Conservation (phyloP, 2,113 vertebrate genomes). For the Hippolais icterina region DNA sequence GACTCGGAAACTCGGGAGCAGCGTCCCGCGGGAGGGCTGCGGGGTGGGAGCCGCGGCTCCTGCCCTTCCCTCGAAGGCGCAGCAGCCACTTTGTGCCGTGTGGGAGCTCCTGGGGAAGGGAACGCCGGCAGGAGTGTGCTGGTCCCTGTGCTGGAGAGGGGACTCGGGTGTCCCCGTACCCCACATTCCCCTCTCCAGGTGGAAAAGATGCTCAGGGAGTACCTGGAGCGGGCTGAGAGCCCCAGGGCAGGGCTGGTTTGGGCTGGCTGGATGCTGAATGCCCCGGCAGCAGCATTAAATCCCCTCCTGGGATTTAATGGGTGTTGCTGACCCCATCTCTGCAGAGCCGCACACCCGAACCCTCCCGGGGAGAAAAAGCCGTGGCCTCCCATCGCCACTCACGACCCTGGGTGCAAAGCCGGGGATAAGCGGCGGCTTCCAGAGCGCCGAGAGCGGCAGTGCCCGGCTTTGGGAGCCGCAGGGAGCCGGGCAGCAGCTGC, state of each 20-base stretch:
- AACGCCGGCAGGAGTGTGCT: fast-evolving
- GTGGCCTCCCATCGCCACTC: fast-evolving
- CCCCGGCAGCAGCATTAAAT: not conserved
- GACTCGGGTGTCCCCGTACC: fast-evolving
- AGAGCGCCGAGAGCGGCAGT: not conserved
- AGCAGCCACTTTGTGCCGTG: not conserved
- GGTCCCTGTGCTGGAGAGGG: not conserved
- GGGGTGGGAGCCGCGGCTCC: fast-evolving
- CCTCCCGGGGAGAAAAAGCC: not conserved
- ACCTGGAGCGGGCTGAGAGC: not conserved
- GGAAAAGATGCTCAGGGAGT: not conserved
- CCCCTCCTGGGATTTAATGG: fast-evolving
- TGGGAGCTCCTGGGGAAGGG: not conserved
- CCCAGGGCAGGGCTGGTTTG: not conserved
- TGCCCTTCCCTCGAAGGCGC: not conserved
- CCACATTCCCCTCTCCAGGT: too few relatives aligned
- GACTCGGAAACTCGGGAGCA: not conserved
- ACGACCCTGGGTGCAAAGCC: fast-evolving
- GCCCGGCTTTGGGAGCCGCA: fast-evolving
- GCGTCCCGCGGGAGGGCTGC: fast-evolving
- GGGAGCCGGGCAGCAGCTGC: not conserved
- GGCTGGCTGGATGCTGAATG: not conserved
- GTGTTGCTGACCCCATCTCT: not conserved
- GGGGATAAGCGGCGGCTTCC: not conserved
- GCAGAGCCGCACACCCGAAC: not conserved